Conservation (phyloP, 2,797 vertebrate species). For the Hydrolagus colliei region DNA sequence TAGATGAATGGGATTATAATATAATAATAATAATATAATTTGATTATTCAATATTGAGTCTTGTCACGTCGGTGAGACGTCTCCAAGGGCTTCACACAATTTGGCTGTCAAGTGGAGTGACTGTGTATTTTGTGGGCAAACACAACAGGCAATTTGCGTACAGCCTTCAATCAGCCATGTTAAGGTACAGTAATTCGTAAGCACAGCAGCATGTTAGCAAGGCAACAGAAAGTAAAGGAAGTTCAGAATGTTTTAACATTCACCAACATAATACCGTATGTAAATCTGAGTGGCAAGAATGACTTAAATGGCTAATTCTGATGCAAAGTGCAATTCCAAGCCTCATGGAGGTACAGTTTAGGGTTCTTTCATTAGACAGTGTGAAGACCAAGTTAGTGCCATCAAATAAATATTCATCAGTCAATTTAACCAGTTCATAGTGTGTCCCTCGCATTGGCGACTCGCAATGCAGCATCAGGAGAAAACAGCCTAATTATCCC, state of each 20-base stretch:
- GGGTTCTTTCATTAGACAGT: background rate
- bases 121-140: no score
- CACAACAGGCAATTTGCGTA: no score
- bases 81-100: no score
- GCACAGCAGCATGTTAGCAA: no score
- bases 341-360: background rate
- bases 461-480: no score
- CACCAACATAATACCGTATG: background rate
- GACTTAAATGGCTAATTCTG: background rate
- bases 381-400: background rate
- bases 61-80: no score
- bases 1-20: no score
- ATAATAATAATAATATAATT: no score
- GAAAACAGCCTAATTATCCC: background rate
- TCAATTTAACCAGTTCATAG: background rate
- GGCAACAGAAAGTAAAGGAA: background rate
- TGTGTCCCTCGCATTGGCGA: background rate
- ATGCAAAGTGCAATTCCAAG: background rate
- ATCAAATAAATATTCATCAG: background rate
- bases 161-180: no score
- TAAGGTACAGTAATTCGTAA: background rate
- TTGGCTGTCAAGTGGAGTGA: no score
- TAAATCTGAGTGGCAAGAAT: background rate
- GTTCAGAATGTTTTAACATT: background rate
- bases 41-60: no score